A percentile compares a stretch with the other conserved stretches of the same genome.
Conservation (phyloP, 2,888 invertebrate genomes). For the Nematopogon swammerdamellus region DNA sequence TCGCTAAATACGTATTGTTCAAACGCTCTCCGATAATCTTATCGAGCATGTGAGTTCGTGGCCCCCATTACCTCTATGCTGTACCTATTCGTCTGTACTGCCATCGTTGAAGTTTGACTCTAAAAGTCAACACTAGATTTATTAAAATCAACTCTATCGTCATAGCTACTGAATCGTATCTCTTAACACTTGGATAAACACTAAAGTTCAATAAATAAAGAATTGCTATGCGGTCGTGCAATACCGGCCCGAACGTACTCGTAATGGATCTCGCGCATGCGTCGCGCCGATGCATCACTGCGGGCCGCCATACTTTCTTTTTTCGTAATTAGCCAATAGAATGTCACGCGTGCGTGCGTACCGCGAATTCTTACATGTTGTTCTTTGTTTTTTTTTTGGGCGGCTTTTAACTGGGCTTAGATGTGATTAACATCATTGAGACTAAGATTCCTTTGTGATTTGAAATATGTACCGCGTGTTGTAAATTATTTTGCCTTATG, state of each 20-base stretch:
- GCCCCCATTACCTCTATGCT: not conserved
- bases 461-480: no score
- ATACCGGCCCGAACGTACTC: not conserved
- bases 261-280: not conserved
- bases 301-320: not conserved
- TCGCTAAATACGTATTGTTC: not conserved
- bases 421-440: no score
- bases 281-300: not conserved
- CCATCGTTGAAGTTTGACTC: no score
- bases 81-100: no score
- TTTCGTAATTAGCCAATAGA: not conserved
- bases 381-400: not conserved
- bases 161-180: not conserved
- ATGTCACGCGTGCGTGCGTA: not conserved
- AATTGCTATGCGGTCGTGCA: no score
- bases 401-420: no score
- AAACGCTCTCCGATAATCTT: not conserved
- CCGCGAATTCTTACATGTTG: not conserved
- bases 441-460: no score
- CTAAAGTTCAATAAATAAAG: no score
- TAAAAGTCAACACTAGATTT: no score
- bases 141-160: not conserved
- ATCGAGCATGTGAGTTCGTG: not conserved
- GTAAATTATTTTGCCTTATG: no score
- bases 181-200: no score